Base-by-base conservation (phyloP, 2,797 vertebrate genomes). In the Poecilia gillii region DNA sequence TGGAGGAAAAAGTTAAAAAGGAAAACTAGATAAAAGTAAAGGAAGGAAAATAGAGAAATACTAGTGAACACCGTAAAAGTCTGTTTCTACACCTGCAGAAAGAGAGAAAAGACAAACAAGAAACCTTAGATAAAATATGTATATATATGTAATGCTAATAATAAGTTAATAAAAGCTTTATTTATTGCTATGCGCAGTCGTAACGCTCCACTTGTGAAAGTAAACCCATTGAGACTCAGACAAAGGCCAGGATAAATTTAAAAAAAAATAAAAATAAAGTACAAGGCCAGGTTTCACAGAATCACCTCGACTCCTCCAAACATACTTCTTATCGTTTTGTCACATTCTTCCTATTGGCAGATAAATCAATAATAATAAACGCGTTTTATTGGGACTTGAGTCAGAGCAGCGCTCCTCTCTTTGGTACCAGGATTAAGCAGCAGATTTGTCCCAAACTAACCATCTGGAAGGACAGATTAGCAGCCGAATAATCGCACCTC, bases 401-500 rank as follows among this genome's bases (percentile, higher is more conserved):
- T 31, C 41, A 1, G 55, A 76, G 46, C 55, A 39, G 73, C 28
- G 73, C 25, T 74, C 39, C 41, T 12, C 64, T 79, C 28, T 7
- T 6, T 78, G 64, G 6, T 36, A 79, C 78, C 62, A 75, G 76
- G 76, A 78, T 66, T 81, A 73, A 41, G 73, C 23, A 74, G 59
- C 28, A 64, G 79, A 66, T 88, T 80, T 70, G 55, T n/a, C 64
- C 55, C 43, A 45, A 81, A 72, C 57, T 74, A 53, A 80, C 79
- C 84, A 85, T 85, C 81, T 87, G 84, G 81, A 78, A 51, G 13
- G 39, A 33, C 76, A 81, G 85, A 87, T 80, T 88, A 84, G 31
- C 74, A 72, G 55, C 81, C 74, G 70, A 84, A 85, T 81, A 87
- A 88, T 87, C 84, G 70, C 84, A 78, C 18, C 39, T 53, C 53